These are phyloP conservation scores for Argynnis bischoffii DNA, from an alignment of 2,888 invertebrate species.

Conservation along the genomic window DNA sequence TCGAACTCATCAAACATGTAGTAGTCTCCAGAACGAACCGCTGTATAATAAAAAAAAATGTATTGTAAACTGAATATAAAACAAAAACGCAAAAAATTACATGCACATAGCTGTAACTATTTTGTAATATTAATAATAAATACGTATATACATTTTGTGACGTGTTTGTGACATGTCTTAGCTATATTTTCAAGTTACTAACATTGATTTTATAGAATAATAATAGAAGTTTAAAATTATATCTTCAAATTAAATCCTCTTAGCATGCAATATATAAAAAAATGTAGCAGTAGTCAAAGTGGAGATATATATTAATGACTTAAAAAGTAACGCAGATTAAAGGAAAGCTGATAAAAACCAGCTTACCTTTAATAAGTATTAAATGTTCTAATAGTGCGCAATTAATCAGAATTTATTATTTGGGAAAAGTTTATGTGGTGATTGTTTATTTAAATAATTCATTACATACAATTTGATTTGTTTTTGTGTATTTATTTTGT, in stretches of 20 bases:
- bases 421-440: background rate
- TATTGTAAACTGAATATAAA: background rate
- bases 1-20: slow-evolving; percentile 99
- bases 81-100: slow-evolving; percentile 8
- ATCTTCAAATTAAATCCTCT: background rate
- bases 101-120: slow-evolving; percentile 22
- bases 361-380: no score
- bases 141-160: slow-evolving; percentile 1
- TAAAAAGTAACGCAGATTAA: no score
- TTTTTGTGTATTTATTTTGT: background rate
- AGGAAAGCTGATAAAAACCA: no score
- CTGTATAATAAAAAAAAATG: slow-evolving; percentile 79
- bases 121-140: background rate
- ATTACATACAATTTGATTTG: no score
- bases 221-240: background rate
- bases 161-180: background rate
- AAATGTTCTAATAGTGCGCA: no score
- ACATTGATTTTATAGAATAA: background rate
- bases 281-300: no score
- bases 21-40: slow-evolving; percentile 98
- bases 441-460: background rate
- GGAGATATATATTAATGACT: no score
- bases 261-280: background rate
- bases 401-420: no score
- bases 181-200: background rate